Evolutionary conservation across 1,140 invertebrate genomes (phyloP), one percentile per base, ranked within the genome.

Genomic region (Hydropsyche tenuis): DNA sequence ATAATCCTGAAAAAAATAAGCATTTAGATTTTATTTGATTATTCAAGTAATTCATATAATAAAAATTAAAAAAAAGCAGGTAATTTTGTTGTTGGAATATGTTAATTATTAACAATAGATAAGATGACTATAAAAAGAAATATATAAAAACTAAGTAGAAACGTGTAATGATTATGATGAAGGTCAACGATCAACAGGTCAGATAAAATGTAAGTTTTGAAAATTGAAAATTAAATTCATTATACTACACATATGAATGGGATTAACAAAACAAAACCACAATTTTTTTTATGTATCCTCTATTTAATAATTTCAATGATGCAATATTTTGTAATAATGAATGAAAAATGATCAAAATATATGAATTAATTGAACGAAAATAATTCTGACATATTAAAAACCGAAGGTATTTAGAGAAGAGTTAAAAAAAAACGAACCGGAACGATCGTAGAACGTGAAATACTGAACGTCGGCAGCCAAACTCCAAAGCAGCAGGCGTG

Each of bases 371-470:
- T 9, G 42, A 45, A 9, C 6, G 14, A 14, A 45, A 45, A 45
- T 9, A 14, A 45, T 45, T 45, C 42, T 9, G n/a, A n/a, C n/a
- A n/a, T n/a, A 45, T 45, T 6, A 45, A 14, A 45, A 45, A 45
- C 14, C 42, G 14, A 45, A 9, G 42, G 42, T 45, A 9, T 9
- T 45, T 45, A 45, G n/a, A n/a, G n/a, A n/a, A n/a, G n/a, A n/a
- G 12, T 53, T 9, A 53, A 9, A 53, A 53, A 9, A 53, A 62
- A 62, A 16, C 5, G 18, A 43, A 68, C 91, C 90, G 85, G 87
- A 86, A 79, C 87, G 82, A 82, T 92, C 90, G 80, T 91, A 89
- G 79, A 92, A 90, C 79, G 88, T 92, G 77, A 92, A 80, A 81
- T 86, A 89, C 51, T 88, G 83, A 77, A 92, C 87, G 77, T 88